Evolutionary conservation across 2,888 invertebrate species (phyloP), one percentile per base, ranked within the genome.

Genomic region (Ditylenchus weischeri): DNA sequence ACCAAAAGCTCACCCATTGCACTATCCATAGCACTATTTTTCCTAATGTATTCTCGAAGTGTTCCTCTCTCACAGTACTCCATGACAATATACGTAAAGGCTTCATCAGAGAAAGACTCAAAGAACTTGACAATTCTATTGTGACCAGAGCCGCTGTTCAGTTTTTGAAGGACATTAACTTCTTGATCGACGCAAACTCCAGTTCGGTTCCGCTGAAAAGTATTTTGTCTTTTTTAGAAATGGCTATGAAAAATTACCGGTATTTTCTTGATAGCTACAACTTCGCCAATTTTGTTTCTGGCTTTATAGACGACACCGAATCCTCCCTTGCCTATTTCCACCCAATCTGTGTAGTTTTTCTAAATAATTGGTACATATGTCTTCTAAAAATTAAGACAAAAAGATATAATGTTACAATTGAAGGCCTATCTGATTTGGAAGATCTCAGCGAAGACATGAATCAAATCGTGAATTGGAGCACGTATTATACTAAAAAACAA

Each of bases 321-420:
- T n/a, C 65, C 65, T 35, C 65, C 65, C 36, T 62, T 65, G 35
- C 65, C 65, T 18, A 65, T 65, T 38, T 62, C 38, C 59, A n/a
- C 62, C 54, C 54, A 54, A 54, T 54, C 54, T 13, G 13, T 7
- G 54, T 23, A 54, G 29, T 29, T 54, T 23, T 54, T 54, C 54
- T 54, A 54, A 54, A 29, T 15, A 18, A 54, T 18, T 21, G 10
- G n/a, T 29, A 54, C 3, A 54, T 7, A 15, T 2, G 13, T 13
- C 21, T 18, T n/a, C 21, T 23, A 15, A 6, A 54, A 54, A 54
- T 11, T 21, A 11, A 54, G 29, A 18, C 54, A 54, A 54, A 54
- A 29, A 54, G 29, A 5, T 29, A 29, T 4, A 29, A 7, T 23
- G 23, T 54, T 54, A 54, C 54, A 29, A 8, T 29, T n/a, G 54